Evolutionary conservation across 2,113 vertebrate species (phyloP), one percentile per base, ranked within the genome.

Genomic region (Dipodomys ordii): DNA sequence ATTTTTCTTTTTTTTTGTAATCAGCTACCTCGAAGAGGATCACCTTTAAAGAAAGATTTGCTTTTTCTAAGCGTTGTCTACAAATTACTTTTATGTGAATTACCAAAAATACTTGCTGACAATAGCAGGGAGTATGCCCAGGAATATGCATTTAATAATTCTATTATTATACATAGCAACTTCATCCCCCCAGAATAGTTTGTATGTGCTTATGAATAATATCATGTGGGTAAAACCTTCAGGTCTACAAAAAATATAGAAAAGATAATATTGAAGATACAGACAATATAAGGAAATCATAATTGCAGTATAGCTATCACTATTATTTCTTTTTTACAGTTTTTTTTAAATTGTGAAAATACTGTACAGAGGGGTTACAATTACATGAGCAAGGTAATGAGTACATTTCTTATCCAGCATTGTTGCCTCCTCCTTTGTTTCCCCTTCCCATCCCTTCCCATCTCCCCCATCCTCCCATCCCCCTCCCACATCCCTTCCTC

Each of bases 201-300:
- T 72, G 27, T 46, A n/a, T 30, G 90, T 30, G 25, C 15, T 80
- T 67, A 77, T 7, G 60, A 92, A 57, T 53, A 20, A 94, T 68
- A 67, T 78, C 64, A 90, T 44, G 1, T 64, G 68, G 13, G 28
- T 9, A 83, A 85, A 93, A 72, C 20, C 4, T 87, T 39, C 83
- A 91, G 35, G 32, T 89, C 72, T 90, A 32, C 15, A n/a, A 88
- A 89, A 90, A 93, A 53, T 74, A 78, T 28, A 92, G 32, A 68
- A 82, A 57, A 57, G 15, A 18, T 57, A 13, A 57, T 57, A 57
- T 18, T 4, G 15, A 57, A 57, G 12, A 57, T 57, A 18, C 15
- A 57, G 53, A 57, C 53, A 57, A 57, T 67, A 81, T 32, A 87
- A 83, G 27, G 32, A 83, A 73, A 60, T 87, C 49, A 8, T 12